A percentile compares a stretch with the other conserved stretches of the same genome.
These are phyloP conservation scores for Aspidiotus destructor DNA, from an alignment of 2,888 invertebrate genomes.

Conservation along the genomic window DNA sequence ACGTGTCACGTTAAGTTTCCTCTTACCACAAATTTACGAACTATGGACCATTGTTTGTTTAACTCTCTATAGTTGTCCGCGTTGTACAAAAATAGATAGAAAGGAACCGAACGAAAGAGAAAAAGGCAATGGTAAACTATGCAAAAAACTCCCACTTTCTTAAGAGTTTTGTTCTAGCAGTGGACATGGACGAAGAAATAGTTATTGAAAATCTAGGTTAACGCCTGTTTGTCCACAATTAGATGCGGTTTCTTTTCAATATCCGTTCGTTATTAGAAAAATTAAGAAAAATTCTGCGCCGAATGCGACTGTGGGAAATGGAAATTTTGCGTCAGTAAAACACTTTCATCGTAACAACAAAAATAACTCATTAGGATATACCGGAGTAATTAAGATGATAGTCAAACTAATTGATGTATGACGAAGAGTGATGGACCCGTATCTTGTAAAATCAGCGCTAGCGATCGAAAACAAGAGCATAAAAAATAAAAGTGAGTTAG, in stretches of 20 bases:
- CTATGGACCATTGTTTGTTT: slow-evolving; percentile 14
- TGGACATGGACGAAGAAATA: slow-evolving; percentile 10
- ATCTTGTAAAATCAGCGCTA: slow-evolving; percentile 6
- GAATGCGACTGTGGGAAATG: background rate
- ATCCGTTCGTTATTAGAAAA: slow-evolving; percentile 25
- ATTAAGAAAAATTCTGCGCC: slow-evolving; percentile 11
- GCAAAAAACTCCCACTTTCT: slow-evolving; percentile 13
- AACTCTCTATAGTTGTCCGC: slow-evolving; percentile 6
- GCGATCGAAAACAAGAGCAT: slow-evolving; percentile 21
- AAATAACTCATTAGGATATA: slow-evolving; percentile 4
- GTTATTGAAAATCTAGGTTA: slow-evolving; percentile 25
- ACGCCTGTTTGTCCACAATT: slow-evolving; percentile 29
- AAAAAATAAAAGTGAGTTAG: slow-evolving; percentile 10
- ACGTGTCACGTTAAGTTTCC: slow-evolving; percentile 5
- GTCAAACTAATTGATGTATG: slow-evolving; percentile 27
- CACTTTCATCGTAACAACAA: slow-evolving; percentile 9
- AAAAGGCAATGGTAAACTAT: background rate
- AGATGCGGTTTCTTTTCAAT: slow-evolving; percentile 30
- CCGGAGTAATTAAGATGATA: slow-evolving; percentile 6
- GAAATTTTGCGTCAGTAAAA: background rate
- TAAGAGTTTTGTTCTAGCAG: background rate
- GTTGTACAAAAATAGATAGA: background rate
- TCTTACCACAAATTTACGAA: background rate
- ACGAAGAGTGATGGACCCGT: background rate
- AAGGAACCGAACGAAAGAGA: background rate